Evolutionary conservation across 2,888 invertebrate species (phyloP), one percentile per base, ranked within the genome.

Genomic region (Leucophenga maculata): DNA sequence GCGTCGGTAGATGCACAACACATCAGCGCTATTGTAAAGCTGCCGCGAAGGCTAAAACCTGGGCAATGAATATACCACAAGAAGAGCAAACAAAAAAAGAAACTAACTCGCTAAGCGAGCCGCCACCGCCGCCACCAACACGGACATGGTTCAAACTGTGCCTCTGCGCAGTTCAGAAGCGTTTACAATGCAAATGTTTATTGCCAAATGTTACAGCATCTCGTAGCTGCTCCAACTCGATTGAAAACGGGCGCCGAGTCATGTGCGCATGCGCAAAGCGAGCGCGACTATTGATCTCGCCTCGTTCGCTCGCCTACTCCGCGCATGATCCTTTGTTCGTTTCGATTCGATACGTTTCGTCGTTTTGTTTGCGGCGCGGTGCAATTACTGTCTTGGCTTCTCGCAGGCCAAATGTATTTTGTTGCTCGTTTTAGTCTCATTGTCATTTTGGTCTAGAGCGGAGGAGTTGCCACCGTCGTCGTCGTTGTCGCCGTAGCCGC

Each of bases 1-100:
- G 76, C 75, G 83, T 77, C 86, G 86, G 86, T 83, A 86, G 86
- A 86, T 86, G 84, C 78, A 85, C 74, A 80, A 76, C 76, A 75
- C 78, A 73, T 79, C 82, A 79, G 69, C 55, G 54, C 69, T 55
- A 65, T 64, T 64, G 67, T 64, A 26, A 31, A 20, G 32, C 48
- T 26, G 69, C 65, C 52, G 54, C 62, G n/a, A 62, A 54, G 20
- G 13, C 31, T 26, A 57, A 16, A 55, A 46, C 46, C 26, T 26
- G 26, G 3, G 46, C 46, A 46, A 46, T 46, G 46, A 46, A 46
- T 46, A n/a, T 46, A 46, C 2, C 46, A 14, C 46, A 14, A 46
- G n/a, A 46, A 6, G 50, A 50, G 13, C 3, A 48, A 48, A 48
- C 4, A 55, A 22, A 18, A 54, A 20, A 16, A 22, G 16, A 16